These are phyloP conservation scores for Synergus laeviventris DNA, from an alignment of 2,888 invertebrate species.

Conservation along the genomic window DNA sequence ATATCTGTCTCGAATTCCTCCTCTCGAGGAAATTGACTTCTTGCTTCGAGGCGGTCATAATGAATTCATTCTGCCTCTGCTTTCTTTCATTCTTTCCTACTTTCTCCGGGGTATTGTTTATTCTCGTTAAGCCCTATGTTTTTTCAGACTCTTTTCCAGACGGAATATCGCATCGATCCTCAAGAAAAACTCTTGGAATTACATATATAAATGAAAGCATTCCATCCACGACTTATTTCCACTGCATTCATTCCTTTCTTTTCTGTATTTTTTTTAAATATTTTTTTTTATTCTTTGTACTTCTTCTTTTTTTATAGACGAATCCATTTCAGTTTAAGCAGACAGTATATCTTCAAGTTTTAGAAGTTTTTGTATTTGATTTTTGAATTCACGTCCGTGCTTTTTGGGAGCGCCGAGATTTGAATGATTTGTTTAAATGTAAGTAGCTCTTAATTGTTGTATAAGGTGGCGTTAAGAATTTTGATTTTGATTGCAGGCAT, in stretches of 20 bases:
- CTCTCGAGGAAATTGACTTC: slow-evolving; percentile 35
- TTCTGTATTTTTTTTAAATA: not conserved
- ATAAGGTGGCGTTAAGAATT: not conserved
- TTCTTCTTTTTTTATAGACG: not conserved
- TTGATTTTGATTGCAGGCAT: slow-evolving; percentile 77
- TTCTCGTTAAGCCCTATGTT: slow-evolving; percentile 32
- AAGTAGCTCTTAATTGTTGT: not conserved
- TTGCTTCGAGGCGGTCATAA: slow-evolving; percentile 34
- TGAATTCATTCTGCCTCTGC: slow-evolving; percentile 34
- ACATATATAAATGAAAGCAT: slow-evolving; percentile 37
- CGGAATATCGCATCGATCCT: slow-evolving; percentile 33
- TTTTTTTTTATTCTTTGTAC: not conserved
- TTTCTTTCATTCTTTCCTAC: slow-evolving; percentile 23
- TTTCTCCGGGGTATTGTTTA: slow-evolving; percentile 37
- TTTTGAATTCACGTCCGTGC: too few relatives aligned
- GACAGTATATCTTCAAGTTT: too few relatives aligned
- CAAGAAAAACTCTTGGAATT: slow-evolving; percentile 3
- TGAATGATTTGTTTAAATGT: not conserved
- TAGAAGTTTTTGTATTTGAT: too few relatives aligned
- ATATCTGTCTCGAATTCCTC: slow-evolving; percentile 19
- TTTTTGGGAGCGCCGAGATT: too few relatives aligned
- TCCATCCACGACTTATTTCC: slow-evolving; percentile 36
- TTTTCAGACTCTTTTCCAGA: slow-evolving; percentile 14
- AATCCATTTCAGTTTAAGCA: too few relatives aligned
- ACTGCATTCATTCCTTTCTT: slow-evolving; percentile 22